Base-by-base conservation (phyloP, 2,113 vertebrate genomes). In the Butorides virescens region DNA sequence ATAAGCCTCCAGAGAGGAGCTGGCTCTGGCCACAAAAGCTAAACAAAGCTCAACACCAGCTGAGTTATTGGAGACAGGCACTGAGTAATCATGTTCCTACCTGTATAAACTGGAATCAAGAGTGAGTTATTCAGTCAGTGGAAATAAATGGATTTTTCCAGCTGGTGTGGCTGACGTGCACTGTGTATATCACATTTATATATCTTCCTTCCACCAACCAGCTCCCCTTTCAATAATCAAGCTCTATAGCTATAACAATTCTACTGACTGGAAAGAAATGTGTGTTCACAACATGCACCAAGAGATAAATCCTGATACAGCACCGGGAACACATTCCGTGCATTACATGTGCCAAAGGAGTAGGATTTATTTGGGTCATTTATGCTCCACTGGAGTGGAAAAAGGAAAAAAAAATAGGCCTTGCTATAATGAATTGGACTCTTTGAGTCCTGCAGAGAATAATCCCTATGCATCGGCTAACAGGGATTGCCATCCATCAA, bases 71-170 rank as follows among this genome's bases (percentile, higher is more conserved):
- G 75, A 92, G 86, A 83, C 79, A 91, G 72, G 44, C 61, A 71
- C 52, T 88, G 86, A 96, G 61, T 92, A 94, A 95, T 96, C 71
- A 13, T 74, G 78, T 90, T 93, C 82, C 67, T 97, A 97, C 95
- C 94, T 95, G 84, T 92, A 97, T 90, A 95, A 95, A 94, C 73
- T 78, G 74, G 91, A 95, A 91, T 91, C 92, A 92, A 78, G 95
- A 95, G 77, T 92, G 94, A 95, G 62, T 97, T 95, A 97, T 91
- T 97, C 95, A 95, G 91, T 90, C 94, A 94, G 70, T 76, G 70
- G 94, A 97, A 95, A 96, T 95, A 96, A 97, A 97, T 95, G 91
- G 95, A 95, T 95, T 96, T 97, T 96, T 96, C 92, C 95, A 95
- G 91, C 42, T 96, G 93, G 52, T 87, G 74, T 95, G 86, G 76